Evolutionary conservation across 2,888 invertebrate species (phyloP), one percentile per base, ranked within the genome.

Genomic region (Chirona hameri): DNA sequence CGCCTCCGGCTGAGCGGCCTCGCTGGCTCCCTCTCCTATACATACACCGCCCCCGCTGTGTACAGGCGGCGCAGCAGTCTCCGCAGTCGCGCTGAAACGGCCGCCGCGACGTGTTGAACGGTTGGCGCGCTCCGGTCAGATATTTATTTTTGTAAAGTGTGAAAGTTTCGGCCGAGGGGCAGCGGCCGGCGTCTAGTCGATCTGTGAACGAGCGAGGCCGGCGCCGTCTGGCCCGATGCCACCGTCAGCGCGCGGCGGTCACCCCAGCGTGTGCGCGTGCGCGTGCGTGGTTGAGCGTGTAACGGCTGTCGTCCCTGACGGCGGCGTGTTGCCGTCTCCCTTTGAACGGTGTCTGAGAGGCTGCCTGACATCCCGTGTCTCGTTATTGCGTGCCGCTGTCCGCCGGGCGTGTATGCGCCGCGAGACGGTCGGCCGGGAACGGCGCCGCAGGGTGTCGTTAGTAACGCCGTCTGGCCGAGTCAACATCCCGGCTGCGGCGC

Each of bases 141-240:
- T 72, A 72, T 72, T 72, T 72, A 72, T 72, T 72, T 72, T 72
- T 72, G 72, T 72, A 72, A 72, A 29, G 31, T 31, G 72, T 72
- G 1, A 2, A 15, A 1, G 65, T 60, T 18, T 21, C 60, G 60
- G 65, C 72, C 18, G 31, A 2, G 31, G 7, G 18, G 18, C 27
- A 18, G 27, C 31, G 31, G 31, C 31, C 69, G 69, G 18, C 3
- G 31, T 31, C 72, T 31, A 31, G 72, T 21, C 31, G 72, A 15
- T 31, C 29, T 31, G 72, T 29, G 31, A 12, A 5, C 31, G 15
- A 18, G 72, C 72, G 27, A 15, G 27, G 3, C 18, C 27, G 29
- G 1, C 18, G 24, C 3, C 29, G 69, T 27, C 29, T 7, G 21
- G 24, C 7, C 24, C 18, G 18, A 18, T 12, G 52, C 52, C 52